Evolutionary conservation across 2,888 invertebrate genomes (phyloP), one percentile per base, ranked within the genome.

Genomic region (Matsumyia berberina): DNA sequence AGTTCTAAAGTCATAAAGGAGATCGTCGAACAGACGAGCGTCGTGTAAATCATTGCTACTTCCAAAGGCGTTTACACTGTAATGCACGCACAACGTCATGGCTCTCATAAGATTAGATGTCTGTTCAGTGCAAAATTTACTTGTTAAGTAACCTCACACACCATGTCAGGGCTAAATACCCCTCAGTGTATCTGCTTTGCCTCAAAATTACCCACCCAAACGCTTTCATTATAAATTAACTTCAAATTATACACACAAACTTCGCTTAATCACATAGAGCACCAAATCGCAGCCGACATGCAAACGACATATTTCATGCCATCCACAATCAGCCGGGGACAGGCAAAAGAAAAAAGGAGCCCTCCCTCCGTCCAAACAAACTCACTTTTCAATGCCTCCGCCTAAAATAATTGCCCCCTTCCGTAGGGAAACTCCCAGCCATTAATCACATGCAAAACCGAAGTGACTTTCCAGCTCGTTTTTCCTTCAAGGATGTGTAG

Each of bases 331-430:
- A 39, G 42, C n/a, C n/a, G n/a, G n/a, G n/a, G n/a, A n/a, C n/a
- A 9, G 19, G n/a, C 3, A n/a, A 35, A 17, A 70, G 33, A 70
- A 49, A 53, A 8, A 31, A 69, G 31, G 19, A 49, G 4, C 17
- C 31, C 12, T 44, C 42, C 29, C 19, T 42, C 29, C 17, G 24
- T 37, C 55, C 33, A 44, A 57, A 17, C 49, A 29, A 53, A 53
- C 42, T 44, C 55, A 64, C 39, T 73, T 55, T 60, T 46, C 58
- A 74, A 39, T 62, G 49, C 39, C 49, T 69, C 24, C 37, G 64
- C 70, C 77, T 60, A 46, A 53, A 82, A 72, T 82, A 82, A 82
- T 82, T 60, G 72, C 60, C 82, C 60, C 72, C 77, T 82, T 82
- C 82, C 82, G 77, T 33, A 11, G 60, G 72, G 33, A 24, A 62